A percentile compares a stretch with the other conserved stretches of the same genome.
These are phyloP conservation scores for Trachelus troglodyta DNA, from an alignment of 2,888 invertebrate species.

Conservation along the genomic window DNA sequence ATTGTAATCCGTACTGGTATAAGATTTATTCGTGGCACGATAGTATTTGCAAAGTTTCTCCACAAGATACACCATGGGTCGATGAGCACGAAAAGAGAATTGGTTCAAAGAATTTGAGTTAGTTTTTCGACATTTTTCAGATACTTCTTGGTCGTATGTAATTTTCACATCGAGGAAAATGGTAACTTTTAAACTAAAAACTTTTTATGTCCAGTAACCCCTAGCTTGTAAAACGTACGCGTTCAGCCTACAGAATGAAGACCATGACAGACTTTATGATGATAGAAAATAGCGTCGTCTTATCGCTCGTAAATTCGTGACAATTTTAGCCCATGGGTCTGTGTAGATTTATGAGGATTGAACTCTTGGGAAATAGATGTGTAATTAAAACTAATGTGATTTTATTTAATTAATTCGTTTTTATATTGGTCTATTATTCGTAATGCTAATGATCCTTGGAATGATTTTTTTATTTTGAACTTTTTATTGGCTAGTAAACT, in stretches of 20 bases:
- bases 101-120: neutral
- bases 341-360: neutral
- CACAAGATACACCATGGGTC: neutral
- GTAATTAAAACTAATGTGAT: neutral
- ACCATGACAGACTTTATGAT: neutral
- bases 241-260: neutral
- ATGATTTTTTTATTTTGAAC: neutral
- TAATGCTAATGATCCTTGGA: too few species aligned
- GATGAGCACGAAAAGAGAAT: neutral
- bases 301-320: neutral
- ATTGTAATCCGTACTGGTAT: neutral
- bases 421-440: too few species aligned
- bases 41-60: neutral
- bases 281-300: neutral
- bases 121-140: neutral
- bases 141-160: neutral
- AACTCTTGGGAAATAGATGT: neutral
- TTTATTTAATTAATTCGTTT: too few species aligned
- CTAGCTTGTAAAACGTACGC: neutral
- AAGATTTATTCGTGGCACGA: neutral
- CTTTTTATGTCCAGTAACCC: neutral
- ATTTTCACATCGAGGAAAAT: neutral
- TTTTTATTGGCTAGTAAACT: neutral
- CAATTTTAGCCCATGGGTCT: neutral
- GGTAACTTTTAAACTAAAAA: neutral